Evolutionary conservation across 2,888 invertebrate species (phyloP).

Genomic region (Amphimallon solstitiale): DNA sequence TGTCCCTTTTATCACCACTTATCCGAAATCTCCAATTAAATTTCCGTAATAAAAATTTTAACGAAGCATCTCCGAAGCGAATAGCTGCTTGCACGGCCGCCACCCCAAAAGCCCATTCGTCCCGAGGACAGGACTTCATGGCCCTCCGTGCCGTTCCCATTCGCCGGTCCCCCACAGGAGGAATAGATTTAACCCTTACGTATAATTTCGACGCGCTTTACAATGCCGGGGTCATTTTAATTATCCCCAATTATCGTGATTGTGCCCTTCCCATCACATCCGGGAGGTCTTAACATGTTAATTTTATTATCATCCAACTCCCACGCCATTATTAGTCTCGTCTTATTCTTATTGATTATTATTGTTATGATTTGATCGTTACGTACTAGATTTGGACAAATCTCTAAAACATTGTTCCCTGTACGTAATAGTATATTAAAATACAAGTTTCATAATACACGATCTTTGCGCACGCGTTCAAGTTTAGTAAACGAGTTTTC

Average conservation of each 20-base stretch:
- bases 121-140: background rate
- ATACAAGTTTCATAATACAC: too few species aligned
- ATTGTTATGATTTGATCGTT: too few species aligned
- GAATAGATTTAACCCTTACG: conserved; percentile 19
- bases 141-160: background rate
- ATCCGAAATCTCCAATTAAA: conserved; percentile 28
- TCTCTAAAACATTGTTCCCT: too few species aligned
- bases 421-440: too few species aligned
- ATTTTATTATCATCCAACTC: background rate
- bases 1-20: background rate
- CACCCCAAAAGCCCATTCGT: background rate
- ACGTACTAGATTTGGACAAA: too few species aligned
- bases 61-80: conserved; percentile 14
- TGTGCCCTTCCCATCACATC: conserved; percentile 16
- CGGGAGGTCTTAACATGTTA: conserved; percentile 12
- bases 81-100: conserved; percentile 8
- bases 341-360: too few species aligned
- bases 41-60: conserved; percentile 25
- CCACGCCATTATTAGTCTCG: background rate
- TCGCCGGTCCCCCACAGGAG: too few species aligned
- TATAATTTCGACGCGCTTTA: conserved; percentile 3
- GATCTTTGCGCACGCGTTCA: too few species aligned
- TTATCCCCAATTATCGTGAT: conserved; percentile 31
- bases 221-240: conserved; percentile 31
- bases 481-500: too few species aligned